Conservation (phyloP, 2,113 vertebrate species). For the Perca flavescens region DNA sequence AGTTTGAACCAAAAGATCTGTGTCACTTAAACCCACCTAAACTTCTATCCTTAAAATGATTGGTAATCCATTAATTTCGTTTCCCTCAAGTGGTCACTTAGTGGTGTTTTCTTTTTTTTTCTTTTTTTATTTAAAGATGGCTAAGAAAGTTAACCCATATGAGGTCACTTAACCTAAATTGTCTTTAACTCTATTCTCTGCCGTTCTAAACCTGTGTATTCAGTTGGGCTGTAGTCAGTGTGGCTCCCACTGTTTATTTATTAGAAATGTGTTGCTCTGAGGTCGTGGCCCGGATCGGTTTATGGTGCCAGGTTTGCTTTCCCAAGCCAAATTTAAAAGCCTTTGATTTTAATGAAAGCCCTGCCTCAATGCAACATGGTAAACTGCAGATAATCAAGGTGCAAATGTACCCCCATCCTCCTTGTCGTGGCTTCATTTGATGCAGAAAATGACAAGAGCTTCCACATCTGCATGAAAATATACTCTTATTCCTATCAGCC, state of each 20-base stretch:
- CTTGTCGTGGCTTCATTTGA: constrained; percentile 71
- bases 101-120: too few species aligned
- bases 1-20: constrained; percentile 8
- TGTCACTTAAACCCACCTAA: neutral
- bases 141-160: neutral
- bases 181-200: neutral
- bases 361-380: constrained; percentile 61
- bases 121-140: constrained; percentile 9
- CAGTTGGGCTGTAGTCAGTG: neutral
- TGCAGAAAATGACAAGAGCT: constrained; percentile 65
- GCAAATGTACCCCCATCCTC: constrained; percentile 72
- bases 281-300: constrained; percentile 17
- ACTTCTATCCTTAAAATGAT: neutral
- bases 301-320: constrained; percentile 52
- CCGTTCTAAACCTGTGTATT: neutral
- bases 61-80: neutral
- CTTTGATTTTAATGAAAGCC: constrained; percentile 82
- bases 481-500: constrained; percentile 50
- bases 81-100: neutral
- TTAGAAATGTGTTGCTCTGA: constrained; percentile 21
- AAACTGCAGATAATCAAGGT: constrained; percentile 74
- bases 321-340: constrained; percentile 55
- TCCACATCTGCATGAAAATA: constrained; percentile 83
- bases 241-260: constrained; percentile 16
- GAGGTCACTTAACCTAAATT: neutral